These are phyloP conservation scores for Ethmia dodecea DNA, from an alignment of 2,888 invertebrate genomes.

Conservation along the genomic window DNA sequence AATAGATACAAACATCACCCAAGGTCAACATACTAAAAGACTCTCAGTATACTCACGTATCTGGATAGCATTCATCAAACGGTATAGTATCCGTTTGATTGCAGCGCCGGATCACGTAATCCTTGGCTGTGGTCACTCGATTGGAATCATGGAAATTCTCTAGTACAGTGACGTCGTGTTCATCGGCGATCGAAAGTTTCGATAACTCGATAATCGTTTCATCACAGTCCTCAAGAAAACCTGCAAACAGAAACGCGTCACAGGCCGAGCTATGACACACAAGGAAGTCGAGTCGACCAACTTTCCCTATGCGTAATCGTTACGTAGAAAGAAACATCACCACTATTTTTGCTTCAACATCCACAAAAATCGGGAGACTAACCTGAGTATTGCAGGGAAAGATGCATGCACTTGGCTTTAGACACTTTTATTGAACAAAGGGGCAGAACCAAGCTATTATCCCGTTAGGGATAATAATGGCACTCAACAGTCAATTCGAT, in stretches of 20 bases:
- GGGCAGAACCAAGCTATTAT: constrained; percentile 71
- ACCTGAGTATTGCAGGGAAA: constrained; percentile 77
- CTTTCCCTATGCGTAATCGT: constrained; percentile 67
- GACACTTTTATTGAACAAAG: constrained; percentile 72
- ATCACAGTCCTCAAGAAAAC: constrained; percentile 77
- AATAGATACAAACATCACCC: constrained; percentile 22
- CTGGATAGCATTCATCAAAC: constrained; percentile 82
- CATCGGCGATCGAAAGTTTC: constrained; percentile 70
- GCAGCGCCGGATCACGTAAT: constrained; percentile 81
- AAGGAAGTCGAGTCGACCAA: constrained; percentile 61
- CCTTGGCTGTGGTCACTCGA: constrained; percentile 56
- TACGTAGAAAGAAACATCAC: constrained; percentile 34
- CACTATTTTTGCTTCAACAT: background rate
- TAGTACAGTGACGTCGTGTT: constrained; percentile 62
- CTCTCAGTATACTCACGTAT: constrained; percentile 78
- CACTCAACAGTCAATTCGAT: constrained; percentile 48
- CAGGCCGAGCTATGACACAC: constrained; percentile 41
- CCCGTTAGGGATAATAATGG: constrained; percentile 76
- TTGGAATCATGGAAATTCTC: constrained; percentile 59
- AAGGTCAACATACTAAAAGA: constrained; percentile 16
- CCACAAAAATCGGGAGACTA: constrained; percentile 25
- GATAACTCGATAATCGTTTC: constrained; percentile 74
- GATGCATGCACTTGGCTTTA: constrained; percentile 78
- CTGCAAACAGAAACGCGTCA: constrained; percentile 33
- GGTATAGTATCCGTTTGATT: constrained; percentile 78